Base-by-base conservation (phyloP, 2,113 vertebrate genomes). In the Hystrix cristata region DNA sequence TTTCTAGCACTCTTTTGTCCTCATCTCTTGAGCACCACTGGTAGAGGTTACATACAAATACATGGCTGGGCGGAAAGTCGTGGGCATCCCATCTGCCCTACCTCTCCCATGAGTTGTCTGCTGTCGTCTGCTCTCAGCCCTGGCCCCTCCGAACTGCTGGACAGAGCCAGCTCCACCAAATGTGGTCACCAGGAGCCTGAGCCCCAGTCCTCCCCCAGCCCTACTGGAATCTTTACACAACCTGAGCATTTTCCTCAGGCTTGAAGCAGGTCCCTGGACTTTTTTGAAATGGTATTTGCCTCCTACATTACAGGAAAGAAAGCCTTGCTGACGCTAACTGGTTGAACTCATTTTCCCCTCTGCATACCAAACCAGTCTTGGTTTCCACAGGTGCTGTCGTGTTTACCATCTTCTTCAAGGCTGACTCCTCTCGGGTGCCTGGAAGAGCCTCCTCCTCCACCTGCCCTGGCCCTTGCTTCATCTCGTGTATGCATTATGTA, bases 1-100 rank as follows among this genome's bases (percentile, higher is more conserved):
- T 57, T 67, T 5, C 64, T 23, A 1, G 48, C 2, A 2, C 3
- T 8, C 2, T 4, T 46, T 19, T 46, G 60, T 59, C 79, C 64
- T 64, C 8, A 6, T 19, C 15, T 25, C 13, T 1, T 46, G 0
- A 31, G 34, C 13, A 10, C 29, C 53, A 11, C 0, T 10, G 21
- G 13, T 2, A 3, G 0, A 0, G 1, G 12, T 8, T 27, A 1
- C 0, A 3, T 29, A 31, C 9, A 21, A 5, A 1, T 0, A 0
- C 0, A 15, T 38, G 57, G n/a, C 62, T 1, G 34, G 16, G 18
- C 19, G 3, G 0, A 16, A 10, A 1, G 29, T 51, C 19, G 19
- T 5, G 57, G 53, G 13, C 16, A 18, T 51, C 16, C 2, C 2
- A 9, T 31, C 65, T 38, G 34, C 18, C 27, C 55, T 21, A 14